phyloP scores from a whole-genome alignment of 1,140 invertebrate species.

The Magallana ariakensis region DNA sequence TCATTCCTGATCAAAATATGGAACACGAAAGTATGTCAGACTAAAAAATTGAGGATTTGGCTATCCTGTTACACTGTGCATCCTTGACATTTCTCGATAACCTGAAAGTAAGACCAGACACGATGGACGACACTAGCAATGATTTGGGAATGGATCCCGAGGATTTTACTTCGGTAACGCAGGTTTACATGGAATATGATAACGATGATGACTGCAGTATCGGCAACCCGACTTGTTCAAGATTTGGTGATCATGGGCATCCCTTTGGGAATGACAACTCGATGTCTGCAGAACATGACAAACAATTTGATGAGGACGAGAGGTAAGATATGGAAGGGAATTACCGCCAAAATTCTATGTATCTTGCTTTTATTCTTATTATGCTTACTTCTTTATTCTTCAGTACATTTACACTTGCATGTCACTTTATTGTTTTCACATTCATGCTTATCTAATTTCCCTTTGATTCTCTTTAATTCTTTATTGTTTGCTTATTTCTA shows the following conservation, averaged over 20 bases:
- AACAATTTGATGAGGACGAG: neutral
- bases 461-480: too few species aligned
- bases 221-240: neutral
- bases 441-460: too few species aligned
- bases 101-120: neutral
- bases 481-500: too few species aligned
- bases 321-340: too few species aligned
- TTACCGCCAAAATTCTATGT: too few species aligned
- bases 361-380: too few species aligned
- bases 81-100: neutral
- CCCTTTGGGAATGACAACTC: conserved; percentile 6
- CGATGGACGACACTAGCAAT: neutral
- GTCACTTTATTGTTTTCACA: too few species aligned
- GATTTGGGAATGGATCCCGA: neutral
- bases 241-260: neutral
- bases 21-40: neutral
- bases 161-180: conserved; percentile 63
- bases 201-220: conserved; percentile 41
- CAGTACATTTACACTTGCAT: too few species aligned
- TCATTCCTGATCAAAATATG: neutral
- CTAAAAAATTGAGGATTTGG: neutral
- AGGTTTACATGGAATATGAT: conserved; percentile 61
- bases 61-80: neutral
- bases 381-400: too few species aligned
- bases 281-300: neutral